A percentile compares a stretch with the other conserved stretches of the same genome.
These are phyloP conservation scores for Eupithecia insigniata DNA, from an alignment of 2,888 invertebrate genomes.

Conservation along the genomic window DNA sequence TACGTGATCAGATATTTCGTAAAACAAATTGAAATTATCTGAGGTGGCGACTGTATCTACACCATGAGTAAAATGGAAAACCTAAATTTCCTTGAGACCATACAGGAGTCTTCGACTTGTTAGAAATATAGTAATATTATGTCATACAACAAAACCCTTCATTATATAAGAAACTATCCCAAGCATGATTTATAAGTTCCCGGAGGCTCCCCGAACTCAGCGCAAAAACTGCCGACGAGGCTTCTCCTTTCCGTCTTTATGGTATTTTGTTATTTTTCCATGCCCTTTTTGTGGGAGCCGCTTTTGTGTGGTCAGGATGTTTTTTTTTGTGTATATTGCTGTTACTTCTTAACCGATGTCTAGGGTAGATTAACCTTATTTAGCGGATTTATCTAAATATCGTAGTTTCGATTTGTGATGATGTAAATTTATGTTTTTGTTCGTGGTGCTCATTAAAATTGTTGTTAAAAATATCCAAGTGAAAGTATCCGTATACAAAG, in stretches of 20 bases:
- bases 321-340: slow-evolving; percentile 14
- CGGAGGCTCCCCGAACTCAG: neutral
- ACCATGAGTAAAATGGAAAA: too few species aligned
- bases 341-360: neutral
- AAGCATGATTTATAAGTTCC: slow-evolving; percentile 11
- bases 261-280: slow-evolving; percentile 29
- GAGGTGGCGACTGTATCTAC: too few species aligned
- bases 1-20: too few species aligned
- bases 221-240: slow-evolving; percentile 36
- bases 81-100: too few species aligned
- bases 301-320: slow-evolving; percentile 23
- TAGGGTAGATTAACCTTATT: neutral
- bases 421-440: neutral
- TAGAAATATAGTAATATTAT: neutral
- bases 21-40: too few species aligned
- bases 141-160: neutral
- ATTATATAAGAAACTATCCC: slow-evolving; percentile 1
- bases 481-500: too few species aligned
- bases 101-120: neutral
- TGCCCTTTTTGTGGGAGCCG: slow-evolving; percentile 26
- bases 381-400: neutral
- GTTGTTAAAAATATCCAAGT: neutral
- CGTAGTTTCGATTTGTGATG: neutral
- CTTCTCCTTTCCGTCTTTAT: slow-evolving; percentile 33
- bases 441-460: neutral